Base-by-base conservation (phyloP, 2,888 invertebrate genomes). In the Therioaphis trifolii region DNA sequence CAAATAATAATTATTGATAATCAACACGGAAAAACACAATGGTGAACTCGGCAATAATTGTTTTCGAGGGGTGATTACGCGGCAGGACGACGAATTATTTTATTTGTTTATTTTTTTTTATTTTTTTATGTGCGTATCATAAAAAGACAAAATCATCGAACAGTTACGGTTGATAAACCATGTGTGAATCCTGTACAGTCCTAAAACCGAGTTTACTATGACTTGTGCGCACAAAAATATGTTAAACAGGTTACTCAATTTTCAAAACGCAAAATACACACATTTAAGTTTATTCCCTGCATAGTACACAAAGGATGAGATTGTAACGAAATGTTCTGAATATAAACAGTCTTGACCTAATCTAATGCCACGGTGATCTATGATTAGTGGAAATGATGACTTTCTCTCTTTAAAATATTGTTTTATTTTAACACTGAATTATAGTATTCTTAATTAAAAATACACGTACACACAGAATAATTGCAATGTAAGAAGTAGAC, bases 161-260 rank as follows among this genome's bases (percentile, higher is more conserved):
- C 24, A 66, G 82, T 82, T 63, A 74, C 35, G 82, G 82, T 82
- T 82, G 82, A 82, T 63, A 82, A 49, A 63, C 82, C 82, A 82
- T 82, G 82, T 82, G 82, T 82, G 74, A 82, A 82, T 82, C 82
- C 82, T 82, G 82, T 82, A 35, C 52, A 12, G 63, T 66, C 66
- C 72, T 63, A 66, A 74, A 82, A 82, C 61, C 12, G 35, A 52
- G 49, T 49, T 66, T 61, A 61, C 46, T 43, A 15, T 66, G 7
- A 49, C 27, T n/a, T 15, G 52, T 49, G 46, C 61, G 21, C 18
- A 61, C 29, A 71, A 71, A 72, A 78, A 68, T 5, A 35, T 35
- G 78, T 43, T 52, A 69, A 63, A 52, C 63, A 74, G n/a, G 52
- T 82, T 82, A 66, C 82, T 72, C 82, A 74, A 82, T 82, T 74